Conservation (phyloP, 1,140 invertebrate genomes). For the Mya arenaria region DNA sequence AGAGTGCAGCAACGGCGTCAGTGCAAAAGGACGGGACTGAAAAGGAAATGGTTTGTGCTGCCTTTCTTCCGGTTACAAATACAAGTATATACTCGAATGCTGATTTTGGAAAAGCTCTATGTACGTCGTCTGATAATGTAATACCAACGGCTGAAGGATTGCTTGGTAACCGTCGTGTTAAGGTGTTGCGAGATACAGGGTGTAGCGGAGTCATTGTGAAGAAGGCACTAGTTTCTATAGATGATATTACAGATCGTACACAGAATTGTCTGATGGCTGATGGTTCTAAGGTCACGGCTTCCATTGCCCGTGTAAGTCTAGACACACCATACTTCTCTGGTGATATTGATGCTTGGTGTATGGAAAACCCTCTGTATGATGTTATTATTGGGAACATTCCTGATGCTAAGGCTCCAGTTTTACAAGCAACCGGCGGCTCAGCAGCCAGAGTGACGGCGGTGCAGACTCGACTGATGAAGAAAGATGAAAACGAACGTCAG, state of each 20-base stretch:
- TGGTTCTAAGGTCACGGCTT: neutral
- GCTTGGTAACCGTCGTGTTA: neutral
- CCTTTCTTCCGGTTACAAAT: no score
- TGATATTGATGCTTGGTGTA: neutral
- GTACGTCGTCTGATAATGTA: neutral
- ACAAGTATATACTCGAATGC: no score
- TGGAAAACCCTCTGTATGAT: slow-evolving; percentile 33
- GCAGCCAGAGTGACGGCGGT: neutral
- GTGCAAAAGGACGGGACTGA: neutral
- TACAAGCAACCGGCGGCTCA: neutral
- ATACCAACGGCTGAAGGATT: neutral
- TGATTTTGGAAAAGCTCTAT: no score
- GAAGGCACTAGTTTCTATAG: neutral
- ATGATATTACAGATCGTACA: neutral
- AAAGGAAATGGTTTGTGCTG: neutral
- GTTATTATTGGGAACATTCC: slow-evolving; percentile 37
- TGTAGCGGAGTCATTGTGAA: slow-evolving; percentile 9
- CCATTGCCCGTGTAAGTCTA: neutral
- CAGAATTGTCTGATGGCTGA: slow-evolving; percentile 2
- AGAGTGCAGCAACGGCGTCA: neutral
- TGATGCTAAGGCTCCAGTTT: neutral
- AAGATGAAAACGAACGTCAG: neutral
- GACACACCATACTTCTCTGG: slow-evolving; percentile 29
- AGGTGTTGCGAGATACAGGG: slow-evolving; percentile 27
- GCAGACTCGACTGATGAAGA: neutral